A percentile compares a stretch with the other conserved stretches of the same genome.
Evolutionary conservation across 2,113 vertebrate species (phyloP).

Genomic region (Scolopax mira): DNA sequence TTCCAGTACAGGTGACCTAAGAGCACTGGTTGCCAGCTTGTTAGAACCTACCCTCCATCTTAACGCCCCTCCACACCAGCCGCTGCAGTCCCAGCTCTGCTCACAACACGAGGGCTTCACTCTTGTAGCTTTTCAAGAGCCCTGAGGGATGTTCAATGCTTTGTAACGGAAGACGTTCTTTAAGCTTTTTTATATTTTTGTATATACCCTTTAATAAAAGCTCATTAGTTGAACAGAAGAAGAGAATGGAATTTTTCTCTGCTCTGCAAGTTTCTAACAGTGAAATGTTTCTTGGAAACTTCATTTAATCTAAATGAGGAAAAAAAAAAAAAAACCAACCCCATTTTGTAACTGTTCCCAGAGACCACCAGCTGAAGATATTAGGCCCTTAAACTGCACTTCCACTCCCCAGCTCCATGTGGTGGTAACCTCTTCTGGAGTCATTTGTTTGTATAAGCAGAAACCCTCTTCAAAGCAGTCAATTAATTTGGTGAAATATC

Average conservation of each 20-base stretch:
- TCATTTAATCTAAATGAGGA: neutral
- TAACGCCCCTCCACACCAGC: conserved; percentile 31
- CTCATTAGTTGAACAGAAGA: neutral
- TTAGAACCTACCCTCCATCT: conserved; percentile 22
- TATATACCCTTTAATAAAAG: conserved; percentile 57
- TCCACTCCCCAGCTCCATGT: neutral
- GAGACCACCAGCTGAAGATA: conserved; percentile 12
- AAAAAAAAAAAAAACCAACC: neutral
- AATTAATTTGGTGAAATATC: conserved; percentile 10
- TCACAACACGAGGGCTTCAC: neutral
- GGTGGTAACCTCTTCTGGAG: neutral
- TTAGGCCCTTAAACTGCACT: neutral
- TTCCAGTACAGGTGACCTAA: conserved; percentile 22
- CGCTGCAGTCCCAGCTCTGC: neutral
- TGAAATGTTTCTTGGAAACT: neutral
- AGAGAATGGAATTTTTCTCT: conserved; percentile 12
- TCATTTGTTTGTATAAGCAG: conserved; percentile 56
- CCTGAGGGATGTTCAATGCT: conserved; percentile 27
- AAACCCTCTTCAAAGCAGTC: conserved; percentile 1
- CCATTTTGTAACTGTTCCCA: conserved; percentile 43
- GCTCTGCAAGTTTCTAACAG: conserved; percentile 23
- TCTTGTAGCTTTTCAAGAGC: neutral
- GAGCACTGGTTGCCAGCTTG: conserved; percentile 4
- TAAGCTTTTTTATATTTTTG: conserved; percentile 62
- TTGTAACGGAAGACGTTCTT: conserved; percentile 36